Evolutionary conservation across 2,113 vertebrate genomes (phyloP), one percentile per base, ranked within the genome.

Genomic region (Callithrix jacchus): DNA sequence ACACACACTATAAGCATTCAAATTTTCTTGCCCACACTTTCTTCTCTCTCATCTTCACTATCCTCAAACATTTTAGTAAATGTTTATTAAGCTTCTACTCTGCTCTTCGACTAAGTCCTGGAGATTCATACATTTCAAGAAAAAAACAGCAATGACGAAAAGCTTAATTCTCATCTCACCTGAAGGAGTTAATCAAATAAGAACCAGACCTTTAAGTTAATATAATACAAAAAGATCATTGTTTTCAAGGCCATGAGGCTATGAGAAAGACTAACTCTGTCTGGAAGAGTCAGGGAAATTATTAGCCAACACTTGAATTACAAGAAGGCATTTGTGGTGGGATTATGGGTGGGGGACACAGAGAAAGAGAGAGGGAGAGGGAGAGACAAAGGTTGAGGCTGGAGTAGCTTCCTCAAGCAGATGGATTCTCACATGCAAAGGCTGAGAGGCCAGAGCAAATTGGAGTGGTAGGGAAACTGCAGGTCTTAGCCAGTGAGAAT

Each of bases 181-280:
- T 64, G 30, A 49, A 68, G 76, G 30, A 97, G 12, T 92, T 95
- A 84, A 87, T 87, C 37, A 87, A 71, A 20, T 77, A 93, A 82
- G 30, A 88, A 56, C 16, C 45, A 80, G 45, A 70, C 23, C 83
- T 96, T 89, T 68, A 70, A 84, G 56, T 95, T 92, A 93, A 64
- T 71, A n/a, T 23, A 88, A 91, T 35, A 88, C 37, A 80, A 56
- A 84, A 83, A 77, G n/a, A 56, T 73, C 37, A 42, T 64, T 94
- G 74, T 81, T 49, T 61, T 81, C 21, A 76, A 90, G 47, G 45
- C 64, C 13, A 8, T 68, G 45, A 95, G 61, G 68, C 68, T 74
- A 54, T 17, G 35, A 87, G 40, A 68, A 94, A 83, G 61, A 83
- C 61, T 76, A 13, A 54, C 66, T 87, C 73, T 94, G 61, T 87